Evolutionary conservation across 2,113 vertebrate genomes (phyloP), one percentile per base, ranked within the genome.

Genomic region (Picathartes gymnocephalus): DNA sequence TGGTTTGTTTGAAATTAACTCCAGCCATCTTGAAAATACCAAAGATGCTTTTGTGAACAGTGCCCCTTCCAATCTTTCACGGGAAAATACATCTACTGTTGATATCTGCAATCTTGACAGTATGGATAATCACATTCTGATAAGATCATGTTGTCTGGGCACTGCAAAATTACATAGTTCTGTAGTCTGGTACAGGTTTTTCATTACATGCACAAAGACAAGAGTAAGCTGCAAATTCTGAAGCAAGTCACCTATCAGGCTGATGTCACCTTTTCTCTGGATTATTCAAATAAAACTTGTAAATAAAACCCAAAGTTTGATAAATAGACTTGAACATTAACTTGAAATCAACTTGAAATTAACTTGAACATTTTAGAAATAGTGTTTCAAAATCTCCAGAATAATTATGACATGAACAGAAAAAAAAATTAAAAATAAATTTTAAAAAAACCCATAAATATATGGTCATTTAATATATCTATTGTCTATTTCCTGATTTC

Each of bases 131-230:
- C 85, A 93, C 42, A 48, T 42, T 57, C 72, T 90, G 97, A 97
- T 98, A 97, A 97, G 95, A 97, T 96, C 95, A 82, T 15, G 61
- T 91, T 70, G 94, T 97, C 98, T 97, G 86, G 82, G 66, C 70
- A 48, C n/a, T 71, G 90, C 90, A 88, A 96, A 97, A 97, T 95
- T 82, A 86, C 84, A 78, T 37, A 68, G 58, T 51, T 69, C 14
- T 70, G 92, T 39, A 68, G 88, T 64, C 79, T 96, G 79, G 18
- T 18, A 35, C 73, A 82, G 9, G 25, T 66, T 88, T 77, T 92
- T 90, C 90, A 70, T 93, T 92, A 85, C 64, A 53, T 14, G 15
- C 64, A 93, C 76, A 92, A 79, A 92, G 95, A 93, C 71, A 89
- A 89, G 45, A 85, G 62, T 28, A 66, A 90, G 50, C 76, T 89